Conservation (phyloP, 2,888 invertebrate species). For the Aspidiotus destructor region DNA sequence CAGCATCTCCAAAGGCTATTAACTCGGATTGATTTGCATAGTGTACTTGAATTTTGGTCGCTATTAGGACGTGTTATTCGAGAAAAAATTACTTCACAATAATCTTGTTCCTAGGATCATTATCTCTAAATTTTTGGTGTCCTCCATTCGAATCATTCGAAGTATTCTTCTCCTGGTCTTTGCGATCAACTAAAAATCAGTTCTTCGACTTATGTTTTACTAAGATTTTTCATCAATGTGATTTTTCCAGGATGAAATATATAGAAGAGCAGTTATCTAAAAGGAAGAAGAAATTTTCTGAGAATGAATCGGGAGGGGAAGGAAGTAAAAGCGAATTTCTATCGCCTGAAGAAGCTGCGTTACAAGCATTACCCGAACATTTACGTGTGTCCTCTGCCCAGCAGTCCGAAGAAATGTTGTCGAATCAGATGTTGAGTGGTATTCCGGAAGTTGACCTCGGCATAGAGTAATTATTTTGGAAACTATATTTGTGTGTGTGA, state of each 20-base stretch:
- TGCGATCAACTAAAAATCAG: too few relatives aligned
- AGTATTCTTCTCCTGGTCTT: too few relatives aligned
- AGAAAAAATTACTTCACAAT: too few relatives aligned
- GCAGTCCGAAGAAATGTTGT: slow-evolving; percentile 95
- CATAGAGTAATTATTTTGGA: slow-evolving; percentile 60
- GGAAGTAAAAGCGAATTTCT: slow-evolving; percentile 50
- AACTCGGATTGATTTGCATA: not conserved
- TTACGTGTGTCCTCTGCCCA: slow-evolving; percentile 75
- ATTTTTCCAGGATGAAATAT: slow-evolving; percentile 54
- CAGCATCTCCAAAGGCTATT: not conserved
- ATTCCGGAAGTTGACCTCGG: slow-evolving; percentile 99
- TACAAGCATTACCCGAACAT: slow-evolving; percentile 81
- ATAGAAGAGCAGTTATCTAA: slow-evolving; percentile 82
- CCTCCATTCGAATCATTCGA: too few relatives aligned
- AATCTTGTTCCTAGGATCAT: too few relatives aligned
- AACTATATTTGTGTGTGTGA: not conserved
- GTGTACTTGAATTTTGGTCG: too few relatives aligned
- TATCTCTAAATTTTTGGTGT: too few relatives aligned
- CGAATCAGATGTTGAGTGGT: slow-evolving; percentile 98
- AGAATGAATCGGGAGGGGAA: slow-evolving; percentile 43
- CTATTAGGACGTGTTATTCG: too few relatives aligned
- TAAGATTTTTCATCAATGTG: too few relatives aligned
- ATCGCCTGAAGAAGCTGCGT: slow-evolving; percentile 81
- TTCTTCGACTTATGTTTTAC: too few relatives aligned
- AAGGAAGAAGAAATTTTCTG: slow-evolving; percentile 56